Percentiles rank a stretch among this genome's conserved stretches.
Evolutionary conservation across 2,113 vertebrate species (phyloP).

Genomic region (Xenotilapia leptura): DNA sequence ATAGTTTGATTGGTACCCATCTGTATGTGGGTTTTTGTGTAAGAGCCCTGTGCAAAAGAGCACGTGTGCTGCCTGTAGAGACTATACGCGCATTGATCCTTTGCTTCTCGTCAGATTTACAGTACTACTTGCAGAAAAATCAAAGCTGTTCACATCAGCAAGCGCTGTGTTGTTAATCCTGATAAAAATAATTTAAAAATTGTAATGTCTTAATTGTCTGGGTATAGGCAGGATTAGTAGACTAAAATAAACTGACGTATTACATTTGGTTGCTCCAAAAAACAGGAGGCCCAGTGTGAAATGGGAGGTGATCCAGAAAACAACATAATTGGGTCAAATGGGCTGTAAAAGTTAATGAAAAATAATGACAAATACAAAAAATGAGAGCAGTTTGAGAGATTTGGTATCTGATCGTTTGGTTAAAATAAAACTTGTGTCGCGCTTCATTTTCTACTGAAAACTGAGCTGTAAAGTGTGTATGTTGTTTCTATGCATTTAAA

Average conservation of each 20-base stretch:
- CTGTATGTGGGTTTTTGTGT: not conserved
- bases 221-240: not conserved
- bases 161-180: too few species aligned
- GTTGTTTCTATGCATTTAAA: not conserved
- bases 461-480: not conserved
- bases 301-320: not conserved
- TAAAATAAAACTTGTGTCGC: not conserved
- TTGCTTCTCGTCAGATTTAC: conserved; percentile 23
- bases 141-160: too few species aligned
- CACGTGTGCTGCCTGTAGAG: not conserved
- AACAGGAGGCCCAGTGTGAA: not conserved
- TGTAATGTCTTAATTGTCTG: not conserved
- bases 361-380: not conserved
- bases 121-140: not conserved
- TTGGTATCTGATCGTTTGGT: not conserved
- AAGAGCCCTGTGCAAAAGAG: not conserved
- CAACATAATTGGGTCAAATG: not conserved
- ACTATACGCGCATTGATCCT: not conserved
- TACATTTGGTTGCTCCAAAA: not conserved
- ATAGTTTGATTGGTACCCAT: conserved; percentile 14
- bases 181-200: not conserved
- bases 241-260: not conserved
- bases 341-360: not conserved
- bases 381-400: not conserved
- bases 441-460: not conserved